Evolutionary conservation across 2,797 vertebrate species (phyloP).

Genomic region (Phataginus tricuspis): DNA sequence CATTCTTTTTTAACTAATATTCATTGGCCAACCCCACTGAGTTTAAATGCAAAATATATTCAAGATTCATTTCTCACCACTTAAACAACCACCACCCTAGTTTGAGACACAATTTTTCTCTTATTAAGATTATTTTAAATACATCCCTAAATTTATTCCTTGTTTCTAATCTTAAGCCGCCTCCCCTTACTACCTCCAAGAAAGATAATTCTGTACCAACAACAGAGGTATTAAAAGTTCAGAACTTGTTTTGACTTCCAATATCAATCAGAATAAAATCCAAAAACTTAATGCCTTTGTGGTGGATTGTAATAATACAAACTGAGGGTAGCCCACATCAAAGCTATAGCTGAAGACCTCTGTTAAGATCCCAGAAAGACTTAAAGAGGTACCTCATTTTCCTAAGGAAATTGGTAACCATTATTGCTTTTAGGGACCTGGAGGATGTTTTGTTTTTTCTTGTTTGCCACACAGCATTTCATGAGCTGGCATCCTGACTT

Average conservation of each 20-base stretch:
- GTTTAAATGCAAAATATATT: not conserved
- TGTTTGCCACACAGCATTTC: not conserved
- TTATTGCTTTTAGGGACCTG: not conserved
- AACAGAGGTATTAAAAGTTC: not conserved
- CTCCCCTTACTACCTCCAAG: fast-evolving
- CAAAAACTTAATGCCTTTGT: not conserved
- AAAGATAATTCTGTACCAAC: not conserved
- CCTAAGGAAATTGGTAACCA: not conserved
- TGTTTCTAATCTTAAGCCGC: not conserved
- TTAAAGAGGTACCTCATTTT: not conserved
- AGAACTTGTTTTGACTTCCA: not conserved
- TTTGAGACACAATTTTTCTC: not conserved
- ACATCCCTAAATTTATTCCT: not conserved
- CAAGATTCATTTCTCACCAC: not conserved
- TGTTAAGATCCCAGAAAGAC: not conserved
- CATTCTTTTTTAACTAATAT: not conserved
- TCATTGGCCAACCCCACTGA: not conserved
- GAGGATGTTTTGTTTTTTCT: conserved; percentile 36
- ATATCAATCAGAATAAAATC: not conserved
- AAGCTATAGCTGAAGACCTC: not conserved
- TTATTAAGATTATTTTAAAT: not conserved
- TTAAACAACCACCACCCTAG: not conserved
- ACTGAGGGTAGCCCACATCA: not conserved
- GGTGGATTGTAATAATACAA: not conserved
- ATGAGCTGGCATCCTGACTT: not conserved